Percentiles rank a stretch among this genome's conserved stretches.
Conservation (phyloP, 2,888 invertebrate genomes). For the Acanthopleura granulata region DNA sequence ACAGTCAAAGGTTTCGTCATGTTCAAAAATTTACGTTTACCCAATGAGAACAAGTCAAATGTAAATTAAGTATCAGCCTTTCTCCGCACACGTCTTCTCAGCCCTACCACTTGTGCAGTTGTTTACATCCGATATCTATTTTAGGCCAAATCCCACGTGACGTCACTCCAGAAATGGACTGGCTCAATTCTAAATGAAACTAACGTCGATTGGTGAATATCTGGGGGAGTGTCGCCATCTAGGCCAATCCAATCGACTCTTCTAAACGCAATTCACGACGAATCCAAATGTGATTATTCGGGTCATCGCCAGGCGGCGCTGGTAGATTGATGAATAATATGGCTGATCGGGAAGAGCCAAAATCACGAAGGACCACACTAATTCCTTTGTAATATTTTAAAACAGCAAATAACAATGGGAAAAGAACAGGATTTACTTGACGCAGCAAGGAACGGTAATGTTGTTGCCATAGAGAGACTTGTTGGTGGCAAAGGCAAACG, state of each 20-base stretch:
- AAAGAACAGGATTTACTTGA: constrained; percentile 97
- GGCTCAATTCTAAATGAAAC: not conserved
- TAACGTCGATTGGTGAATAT: not conserved
- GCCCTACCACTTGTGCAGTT: constrained; percentile 26
- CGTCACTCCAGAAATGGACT: constrained; percentile 7
- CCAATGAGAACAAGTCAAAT: no score
- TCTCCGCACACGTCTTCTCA: no score
- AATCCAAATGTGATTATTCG: no score
- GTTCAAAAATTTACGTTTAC: not conserved
- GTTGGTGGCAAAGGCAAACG: constrained; percentile 72
- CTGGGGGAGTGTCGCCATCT: constrained; percentile 2
- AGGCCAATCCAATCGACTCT: constrained; percentile 9
- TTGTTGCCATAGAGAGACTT: constrained; percentile 89
- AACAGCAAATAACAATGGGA: constrained; percentile 78
- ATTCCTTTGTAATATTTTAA: constrained; percentile 5
- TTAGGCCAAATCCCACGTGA: constrained; percentile 30
- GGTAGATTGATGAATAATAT: constrained; percentile 15
- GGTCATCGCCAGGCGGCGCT: not conserved
- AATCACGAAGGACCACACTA: constrained; percentile 20
- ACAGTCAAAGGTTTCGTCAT: constrained; percentile 57
- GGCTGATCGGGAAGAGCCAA: constrained; percentile 28
- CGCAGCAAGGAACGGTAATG: constrained; percentile 93
- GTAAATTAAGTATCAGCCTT: no score
- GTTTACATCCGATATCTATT: constrained; percentile 57
- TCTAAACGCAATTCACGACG: not conserved